phyloP scores from a whole-genome alignment of 2,797 vertebrate species.

The Erpetoichthys calabaricus region DNA sequence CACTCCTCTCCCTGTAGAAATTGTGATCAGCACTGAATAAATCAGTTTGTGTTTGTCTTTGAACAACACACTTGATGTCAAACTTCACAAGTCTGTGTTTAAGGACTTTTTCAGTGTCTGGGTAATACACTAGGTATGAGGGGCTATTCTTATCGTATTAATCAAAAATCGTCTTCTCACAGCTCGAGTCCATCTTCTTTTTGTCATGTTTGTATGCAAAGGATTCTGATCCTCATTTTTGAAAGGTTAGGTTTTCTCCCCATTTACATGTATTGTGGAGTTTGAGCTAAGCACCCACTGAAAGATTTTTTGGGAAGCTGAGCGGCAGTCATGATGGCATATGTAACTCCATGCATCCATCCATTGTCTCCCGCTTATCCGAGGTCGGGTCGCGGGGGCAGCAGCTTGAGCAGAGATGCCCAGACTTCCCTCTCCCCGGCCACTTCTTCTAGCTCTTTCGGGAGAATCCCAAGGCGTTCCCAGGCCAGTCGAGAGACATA shows the following conservation, averaged over 20 bases:
- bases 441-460: no score
- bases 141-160: constrained; percentile 17
- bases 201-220: constrained; percentile 13
- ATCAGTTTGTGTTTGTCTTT: constrained; percentile 5
- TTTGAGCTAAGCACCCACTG: constrained; percentile 6
- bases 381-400: no score
- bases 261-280: constrained; percentile 12
- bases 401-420: no score
- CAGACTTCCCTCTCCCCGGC: no score
- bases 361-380: no score
- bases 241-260: constrained; percentile 16
- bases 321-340: constrained; percentile 7
- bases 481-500: no score
- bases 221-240: constrained; percentile 11
- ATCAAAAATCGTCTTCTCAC: constrained; percentile 17
- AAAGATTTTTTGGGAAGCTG: constrained; percentile 5
- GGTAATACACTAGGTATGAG: constrained; percentile 15
- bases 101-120: constrained; percentile 15
- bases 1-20: not conserved
- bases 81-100: constrained; percentile 8
- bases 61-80: constrained; percentile 4
- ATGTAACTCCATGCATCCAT: no score
- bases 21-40: not conserved
- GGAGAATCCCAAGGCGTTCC: no score
- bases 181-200: constrained; percentile 16